Conservation (phyloP, 2,888 invertebrate species). For the Caenorhabditis parvicauda region DNA sequence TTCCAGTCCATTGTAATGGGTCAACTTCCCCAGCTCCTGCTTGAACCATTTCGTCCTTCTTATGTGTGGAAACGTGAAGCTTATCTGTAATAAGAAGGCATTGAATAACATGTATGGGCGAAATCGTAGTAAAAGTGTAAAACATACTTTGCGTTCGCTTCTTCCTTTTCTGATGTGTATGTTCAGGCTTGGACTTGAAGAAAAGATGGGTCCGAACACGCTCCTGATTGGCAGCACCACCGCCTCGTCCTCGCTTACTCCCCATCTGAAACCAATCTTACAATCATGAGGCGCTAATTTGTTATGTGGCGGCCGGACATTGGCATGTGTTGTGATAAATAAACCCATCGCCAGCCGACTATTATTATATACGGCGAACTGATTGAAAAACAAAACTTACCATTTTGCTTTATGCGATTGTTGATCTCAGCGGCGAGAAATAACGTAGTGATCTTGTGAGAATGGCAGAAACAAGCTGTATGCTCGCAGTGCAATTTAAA, state of each 20-base stretch:
- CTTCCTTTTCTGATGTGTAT: constrained; percentile 54
- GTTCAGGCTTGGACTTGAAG: constrained; percentile 54
- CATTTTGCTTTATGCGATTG: no score
- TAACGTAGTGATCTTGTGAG: no score
- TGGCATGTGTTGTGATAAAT: no score
- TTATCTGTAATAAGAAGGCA: constrained; percentile 52
- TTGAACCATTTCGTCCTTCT: constrained; percentile 62
- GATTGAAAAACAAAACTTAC: no score
- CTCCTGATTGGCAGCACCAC: constrained; percentile 41
- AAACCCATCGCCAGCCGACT: no score
- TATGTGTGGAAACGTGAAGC: constrained; percentile 55
- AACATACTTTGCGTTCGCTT: constrained; percentile 57
- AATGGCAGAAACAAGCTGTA: no score
- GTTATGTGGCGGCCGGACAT: no score
- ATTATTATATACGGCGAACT: no score
- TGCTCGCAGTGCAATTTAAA: no score
- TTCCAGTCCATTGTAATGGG: constrained; percentile 60
- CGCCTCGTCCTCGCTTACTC: constrained; percentile 44
- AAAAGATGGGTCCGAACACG: constrained; percentile 59
- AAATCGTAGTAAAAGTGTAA: background rate
- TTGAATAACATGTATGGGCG: no score
- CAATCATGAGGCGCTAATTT: no score
- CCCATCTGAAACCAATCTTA: constrained; percentile 45
- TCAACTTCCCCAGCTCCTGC: constrained; percentile 56
- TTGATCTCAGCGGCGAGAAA: no score